Base-by-base conservation (phyloP, 2,113 vertebrate species). In the Oncorhynchus mykiss region DNA sequence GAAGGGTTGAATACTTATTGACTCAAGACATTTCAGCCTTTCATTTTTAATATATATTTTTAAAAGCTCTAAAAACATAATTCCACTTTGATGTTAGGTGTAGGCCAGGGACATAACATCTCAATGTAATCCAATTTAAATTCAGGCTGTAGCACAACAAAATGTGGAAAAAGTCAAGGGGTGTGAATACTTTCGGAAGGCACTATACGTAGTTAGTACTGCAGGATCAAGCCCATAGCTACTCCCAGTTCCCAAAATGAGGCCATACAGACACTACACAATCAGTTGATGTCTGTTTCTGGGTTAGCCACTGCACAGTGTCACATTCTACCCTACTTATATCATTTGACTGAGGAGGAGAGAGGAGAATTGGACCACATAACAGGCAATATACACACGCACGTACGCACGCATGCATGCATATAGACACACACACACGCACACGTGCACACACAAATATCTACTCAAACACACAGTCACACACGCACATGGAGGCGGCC, bases 311-410 rank as follows among this genome's bases (percentile, higher is more conserved):
- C 73, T 29, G 65, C 27, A 24, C 20, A 45, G 13, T 3, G 3
- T 51, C 29, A 74, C 72, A 51, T 59, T 51, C 62, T 77, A 57
- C 75, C 66, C 60, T 49, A 6, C 29, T 67, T 29, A 20, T 64
- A 70, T 72, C 71, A 29, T 24, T 13, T 59, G 72, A n/a, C 74
- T 51, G 67, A 62, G 11, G 71, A 2, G 68, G 34, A 29, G 62
- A 49, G 51, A 59, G 72, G 51, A 59, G 72, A 77, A 76, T 60
- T 62, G 78, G 48, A 72, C 80, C 49, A 29, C 34, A 57, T 9
- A 20, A 73, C 71, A 39, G 3, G 18, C 31, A 69, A 49, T 14
- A 67, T 34, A 65, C 48, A 54, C 20, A 39, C 24, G 14, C 54
- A 71, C 27, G 39, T 2, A 76, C 16, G 74, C 22, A 54, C 66